Conservation (phyloP, 2,888 invertebrate species). For the Diabrotica balteata region DNA sequence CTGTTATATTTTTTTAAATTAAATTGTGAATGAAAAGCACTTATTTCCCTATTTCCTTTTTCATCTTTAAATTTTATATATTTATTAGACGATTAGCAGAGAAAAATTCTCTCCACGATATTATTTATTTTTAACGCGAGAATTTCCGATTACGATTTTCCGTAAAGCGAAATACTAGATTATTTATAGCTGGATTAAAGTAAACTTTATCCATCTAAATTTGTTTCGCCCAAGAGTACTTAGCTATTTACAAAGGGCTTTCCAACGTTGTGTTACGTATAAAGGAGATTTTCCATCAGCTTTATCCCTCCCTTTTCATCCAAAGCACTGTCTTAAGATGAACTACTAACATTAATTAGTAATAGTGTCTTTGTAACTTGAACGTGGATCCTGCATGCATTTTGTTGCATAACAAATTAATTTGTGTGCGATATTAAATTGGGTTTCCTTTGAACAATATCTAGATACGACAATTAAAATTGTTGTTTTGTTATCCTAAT, state of each 20-base stretch:
- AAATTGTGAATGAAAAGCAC: no score
- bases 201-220: slow-evolving; percentile 28
- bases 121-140: no score
- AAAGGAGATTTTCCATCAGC: slow-evolving; percentile 5
- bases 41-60: no score
- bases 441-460: no score
- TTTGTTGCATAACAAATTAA: slow-evolving; percentile 10
- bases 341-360: slow-evolving; percentile 17
- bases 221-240: slow-evolving; percentile 26
- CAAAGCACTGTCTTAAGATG: slow-evolving; percentile 11
- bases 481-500: no score
- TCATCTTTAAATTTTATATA: no score
- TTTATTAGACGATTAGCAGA: no score
- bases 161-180: slow-evolving; percentile 9
- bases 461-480: no score
- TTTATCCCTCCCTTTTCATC: slow-evolving; percentile 2
- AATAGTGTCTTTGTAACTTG: slow-evolving; percentile 9
- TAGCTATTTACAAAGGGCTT: slow-evolving; percentile 27
- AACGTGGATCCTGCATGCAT: slow-evolving; percentile 4
- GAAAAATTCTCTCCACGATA: no score
- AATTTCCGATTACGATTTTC: neutral
- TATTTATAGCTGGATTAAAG: slow-evolving; percentile 23
- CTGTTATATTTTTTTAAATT: no score
- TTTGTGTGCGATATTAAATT: no score
- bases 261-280: slow-evolving; percentile 10